Base-by-base conservation (phyloP, 2,888 invertebrate species). In the Dioctria linearis region DNA sequence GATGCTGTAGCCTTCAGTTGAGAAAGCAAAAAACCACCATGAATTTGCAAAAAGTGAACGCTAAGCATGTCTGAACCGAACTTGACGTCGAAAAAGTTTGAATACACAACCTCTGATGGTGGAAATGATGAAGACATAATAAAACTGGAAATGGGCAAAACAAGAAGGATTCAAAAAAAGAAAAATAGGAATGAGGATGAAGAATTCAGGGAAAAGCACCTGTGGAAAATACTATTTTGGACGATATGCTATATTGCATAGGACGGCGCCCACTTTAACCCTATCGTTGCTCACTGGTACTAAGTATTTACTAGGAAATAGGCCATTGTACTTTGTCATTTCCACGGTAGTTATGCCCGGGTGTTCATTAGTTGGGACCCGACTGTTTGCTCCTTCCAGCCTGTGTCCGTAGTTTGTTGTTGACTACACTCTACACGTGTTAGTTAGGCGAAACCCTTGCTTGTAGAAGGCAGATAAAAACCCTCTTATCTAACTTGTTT, bases 121-220 rank as follows among this genome's bases (percentile, higher is more conserved):
- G 25, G 25, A 25, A 25, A 25, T 25, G 25, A 25, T 25, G 25
- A 25, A 25, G 25, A 25, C 25, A 25, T 25, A 25, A 25, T 25
- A 67, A 67, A 25, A 25, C 67, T 67, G 37, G 46, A 67, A 67
- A 67, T 42, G 67, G 40, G 49, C 46, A 67, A 67, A 67, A 67
- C 67, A 43, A 25, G 46, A 25, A 65, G 40, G 67, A 11, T 46
- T 46, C 46, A 6, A 49, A 67, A 67, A 43, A 46, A 42, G 25
- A 46, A 67, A 67, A 37, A 67, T 25, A 42, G 49, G 25, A 25
- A 25, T 25, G 25, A 5, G 9, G 67, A 46, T 37, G 67, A 67
- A 42, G 67, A 67, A 46, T 67, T 67, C 67, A 67, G 42, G 43
- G 46, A 25, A n/a, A 67, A 67, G 46, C 67, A 67, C 67, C 67